Conservation (phyloP, 2,888 invertebrate species). For the Cephus pygmeus region DNA sequence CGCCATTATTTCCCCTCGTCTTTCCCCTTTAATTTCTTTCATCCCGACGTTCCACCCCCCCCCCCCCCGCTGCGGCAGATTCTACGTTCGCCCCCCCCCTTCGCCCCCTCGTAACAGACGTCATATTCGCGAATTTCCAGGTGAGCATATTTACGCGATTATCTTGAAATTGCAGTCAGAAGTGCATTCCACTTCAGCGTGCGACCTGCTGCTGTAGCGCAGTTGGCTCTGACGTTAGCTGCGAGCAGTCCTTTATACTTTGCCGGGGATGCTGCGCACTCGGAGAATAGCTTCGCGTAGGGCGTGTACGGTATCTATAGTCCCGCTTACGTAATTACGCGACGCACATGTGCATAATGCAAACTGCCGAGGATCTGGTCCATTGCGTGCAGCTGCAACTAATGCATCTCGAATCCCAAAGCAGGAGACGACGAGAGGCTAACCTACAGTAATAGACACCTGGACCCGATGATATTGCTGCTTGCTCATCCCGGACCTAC, state of each 20-base stretch:
- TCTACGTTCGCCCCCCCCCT: neutral
- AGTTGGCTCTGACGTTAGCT: too few relatives aligned
- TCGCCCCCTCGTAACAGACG: too few relatives aligned
- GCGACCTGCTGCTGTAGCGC: too few relatives aligned
- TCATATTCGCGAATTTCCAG: neutral
- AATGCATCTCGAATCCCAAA: constrained; percentile 49
- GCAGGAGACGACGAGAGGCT: neutral
- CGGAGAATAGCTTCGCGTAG: neutral
- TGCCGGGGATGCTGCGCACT: neutral
- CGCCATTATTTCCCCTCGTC: neutral
- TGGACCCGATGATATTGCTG: neutral
- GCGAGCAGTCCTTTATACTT: neutral
- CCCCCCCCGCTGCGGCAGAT: neutral
- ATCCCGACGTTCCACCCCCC: neutral
- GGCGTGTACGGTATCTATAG: too few relatives aligned
- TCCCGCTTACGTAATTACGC: constrained; percentile 53
- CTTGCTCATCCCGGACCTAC: neutral
- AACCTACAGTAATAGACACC: neutral
- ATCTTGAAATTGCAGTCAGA: neutral
- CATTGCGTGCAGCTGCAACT: constrained; percentile 57
- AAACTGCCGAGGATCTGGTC: constrained; percentile 44
- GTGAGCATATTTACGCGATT: neutral
- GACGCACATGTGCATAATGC: constrained; percentile 61
- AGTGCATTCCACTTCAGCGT: neutral
- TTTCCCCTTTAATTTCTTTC: neutral